Evolutionary conservation across 1,140 invertebrate genomes (phyloP).

Genomic region (Drosophila rufa): DNA sequence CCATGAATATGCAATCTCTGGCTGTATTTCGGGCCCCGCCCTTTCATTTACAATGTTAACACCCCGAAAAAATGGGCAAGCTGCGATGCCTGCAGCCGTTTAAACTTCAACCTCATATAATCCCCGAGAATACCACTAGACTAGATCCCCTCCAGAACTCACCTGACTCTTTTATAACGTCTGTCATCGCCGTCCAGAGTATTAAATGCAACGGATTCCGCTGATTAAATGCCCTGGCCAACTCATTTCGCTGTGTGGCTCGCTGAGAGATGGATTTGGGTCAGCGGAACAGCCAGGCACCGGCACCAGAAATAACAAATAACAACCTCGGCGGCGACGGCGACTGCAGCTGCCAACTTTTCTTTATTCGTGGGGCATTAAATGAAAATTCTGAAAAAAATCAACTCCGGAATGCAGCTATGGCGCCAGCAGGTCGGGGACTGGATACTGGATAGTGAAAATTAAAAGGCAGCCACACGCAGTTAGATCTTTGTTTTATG

Average conservation of each 20-base stretch:
- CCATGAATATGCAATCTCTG: conserved; percentile 50
- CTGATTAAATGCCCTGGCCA: conserved; percentile 60
- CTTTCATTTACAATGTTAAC: conserved; percentile 51
- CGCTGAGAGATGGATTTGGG: conserved; percentile 58
- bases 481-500: conserved; percentile 27
- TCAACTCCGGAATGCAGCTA: conserved; percentile 38
- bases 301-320: conserved; percentile 16
- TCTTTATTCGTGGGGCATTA: conserved; percentile 53
- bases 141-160: neutral
- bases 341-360: conserved; percentile 51
- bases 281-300: conserved; percentile 45
- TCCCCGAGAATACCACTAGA: conserved; percentile 9
- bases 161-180: conserved; percentile 45
- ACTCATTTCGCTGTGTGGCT: conserved; percentile 44
- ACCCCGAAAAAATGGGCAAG: conserved; percentile 32
- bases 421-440: conserved; percentile 26
- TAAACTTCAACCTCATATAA: conserved; percentile 39
- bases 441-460: conserved; percentile 39
- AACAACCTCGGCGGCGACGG: neutral
- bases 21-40: conserved; percentile 14
- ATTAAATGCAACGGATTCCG: conserved; percentile 54
- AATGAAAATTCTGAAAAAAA: conserved; percentile 45
- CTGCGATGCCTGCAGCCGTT: conserved; percentile 21
- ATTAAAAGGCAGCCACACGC: conserved; percentile 56
- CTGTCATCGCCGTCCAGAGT: conserved; percentile 31